Evolutionary conservation across 1,140 invertebrate genomes (phyloP).

Genomic region (Bacillus rossius): DNA sequence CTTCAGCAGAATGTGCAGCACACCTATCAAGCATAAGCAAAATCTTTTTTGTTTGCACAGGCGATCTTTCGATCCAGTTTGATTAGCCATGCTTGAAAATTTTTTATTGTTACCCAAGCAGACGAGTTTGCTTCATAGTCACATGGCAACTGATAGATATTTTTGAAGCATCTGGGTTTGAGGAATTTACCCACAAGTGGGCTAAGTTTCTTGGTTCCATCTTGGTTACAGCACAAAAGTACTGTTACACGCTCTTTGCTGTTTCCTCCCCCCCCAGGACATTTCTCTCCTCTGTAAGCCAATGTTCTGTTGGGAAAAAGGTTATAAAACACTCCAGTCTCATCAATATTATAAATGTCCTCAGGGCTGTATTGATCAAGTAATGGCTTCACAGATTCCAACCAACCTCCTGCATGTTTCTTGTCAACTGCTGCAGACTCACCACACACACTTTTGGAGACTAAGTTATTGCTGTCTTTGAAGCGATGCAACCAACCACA

Average conservation of each 20-base stretch:
- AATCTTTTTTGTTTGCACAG: slow-evolving; percentile 18
- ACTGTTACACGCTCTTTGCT: not conserved
- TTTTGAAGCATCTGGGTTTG: slow-evolving; percentile 45
- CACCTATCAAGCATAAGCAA: slow-evolving; percentile 24
- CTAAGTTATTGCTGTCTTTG: too few relatives aligned
- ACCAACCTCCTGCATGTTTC: too few relatives aligned
- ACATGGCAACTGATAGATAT: slow-evolving; percentile 19
- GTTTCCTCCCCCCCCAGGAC: not conserved
- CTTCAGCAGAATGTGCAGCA: slow-evolving; percentile 18
- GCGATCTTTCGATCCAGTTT: slow-evolving; percentile 17
- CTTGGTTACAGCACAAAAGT: not conserved
- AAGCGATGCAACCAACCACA: too few relatives aligned
- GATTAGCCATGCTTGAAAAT: slow-evolving; percentile 32
- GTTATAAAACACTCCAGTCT: not conserved
- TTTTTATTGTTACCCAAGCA: slow-evolving; percentile 44
- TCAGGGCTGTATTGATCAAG: not conserved
- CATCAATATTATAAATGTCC: not conserved
- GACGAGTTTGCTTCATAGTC: slow-evolving; percentile 42
- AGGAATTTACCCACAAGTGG: slow-evolving; percentile 42
- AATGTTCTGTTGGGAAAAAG: not conserved
- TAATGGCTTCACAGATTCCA: too few relatives aligned
- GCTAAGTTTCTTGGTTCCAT: slow-evolving; percentile 23
- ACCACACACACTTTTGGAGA: too few relatives aligned
- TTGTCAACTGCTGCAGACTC: too few relatives aligned
- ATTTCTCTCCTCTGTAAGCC: not conserved